Percentiles rank a stretch among this genome's conserved stretches.
Conservation (phyloP, 2,113 vertebrate species). For the Platanista minor region DNA sequence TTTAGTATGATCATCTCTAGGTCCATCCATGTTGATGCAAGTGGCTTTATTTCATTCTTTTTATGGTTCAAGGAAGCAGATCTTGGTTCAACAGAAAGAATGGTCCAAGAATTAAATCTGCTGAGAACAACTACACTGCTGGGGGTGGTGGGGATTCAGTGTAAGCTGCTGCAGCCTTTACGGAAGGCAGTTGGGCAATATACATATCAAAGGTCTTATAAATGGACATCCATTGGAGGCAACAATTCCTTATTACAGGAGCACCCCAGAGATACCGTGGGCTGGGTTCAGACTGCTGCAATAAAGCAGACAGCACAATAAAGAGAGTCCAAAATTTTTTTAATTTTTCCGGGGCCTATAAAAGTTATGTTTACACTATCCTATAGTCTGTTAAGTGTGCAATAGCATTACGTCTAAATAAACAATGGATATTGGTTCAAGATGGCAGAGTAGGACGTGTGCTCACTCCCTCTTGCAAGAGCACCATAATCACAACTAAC, state of each 20-base stretch:
- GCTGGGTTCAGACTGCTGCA: background rate
- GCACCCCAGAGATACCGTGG: background rate
- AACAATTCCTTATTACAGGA: background rate
- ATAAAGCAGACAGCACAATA: background rate
- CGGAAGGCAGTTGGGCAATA: background rate
- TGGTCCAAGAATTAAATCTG: background rate
- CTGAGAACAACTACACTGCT: too few relatives aligned
- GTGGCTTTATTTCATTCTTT: background rate
- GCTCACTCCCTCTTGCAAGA: too few relatives aligned
- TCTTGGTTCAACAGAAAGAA: background rate
- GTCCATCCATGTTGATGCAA: background rate
- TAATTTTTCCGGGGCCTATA: background rate
- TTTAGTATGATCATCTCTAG: background rate
- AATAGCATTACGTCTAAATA: background rate
- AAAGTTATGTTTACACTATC: background rate
- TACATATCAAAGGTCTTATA: background rate
- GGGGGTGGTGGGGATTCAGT: too few relatives aligned
- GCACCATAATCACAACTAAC: too few relatives aligned
- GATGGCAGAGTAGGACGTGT: too few relatives aligned
- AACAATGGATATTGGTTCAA: background rate
- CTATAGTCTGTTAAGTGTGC: background rate
- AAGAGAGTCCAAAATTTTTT: background rate
- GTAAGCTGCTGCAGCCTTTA: background rate
- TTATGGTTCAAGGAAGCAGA: background rate
- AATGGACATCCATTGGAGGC: accelerated